These are phyloP conservation scores for Drosophila recens DNA, from an alignment of 2,888 invertebrate species.

Conservation along the genomic window DNA sequence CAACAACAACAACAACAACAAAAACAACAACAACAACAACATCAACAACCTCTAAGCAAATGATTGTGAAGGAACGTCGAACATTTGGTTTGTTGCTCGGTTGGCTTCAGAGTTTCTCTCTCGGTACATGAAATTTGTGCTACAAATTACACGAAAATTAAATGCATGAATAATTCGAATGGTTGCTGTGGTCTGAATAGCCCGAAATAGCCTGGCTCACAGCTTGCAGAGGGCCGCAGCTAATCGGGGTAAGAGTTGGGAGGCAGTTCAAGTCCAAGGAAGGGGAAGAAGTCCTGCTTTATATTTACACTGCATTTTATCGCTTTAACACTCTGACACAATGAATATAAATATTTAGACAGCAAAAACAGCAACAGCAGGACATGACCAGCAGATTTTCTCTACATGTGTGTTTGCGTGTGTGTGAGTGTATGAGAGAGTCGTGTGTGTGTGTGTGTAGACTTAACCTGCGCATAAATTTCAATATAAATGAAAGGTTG, in stretches of 20 bases:
- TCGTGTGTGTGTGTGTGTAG: slow-evolving; percentile 41
- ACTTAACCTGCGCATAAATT: slow-evolving; percentile 77
- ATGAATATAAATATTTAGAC: slow-evolving; percentile 82
- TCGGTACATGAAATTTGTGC: slow-evolving; percentile 72
- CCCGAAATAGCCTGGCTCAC: slow-evolving; percentile 46
- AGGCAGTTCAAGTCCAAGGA: not conserved
- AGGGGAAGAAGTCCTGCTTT: slow-evolving; percentile 55
- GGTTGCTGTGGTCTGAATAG: slow-evolving; percentile 77
- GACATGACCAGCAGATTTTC: slow-evolving; percentile 69
- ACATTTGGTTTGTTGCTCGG: slow-evolving; percentile 69
- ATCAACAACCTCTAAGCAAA: slow-evolving; percentile 41
- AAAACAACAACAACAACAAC: slow-evolving; percentile 27
- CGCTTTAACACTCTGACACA: slow-evolving; percentile 81
- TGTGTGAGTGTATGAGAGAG: slow-evolving; percentile 5
- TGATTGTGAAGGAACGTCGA: slow-evolving; percentile 69
- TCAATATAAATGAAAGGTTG: slow-evolving; percentile 75
- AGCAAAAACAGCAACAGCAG: slow-evolving; percentile 78
- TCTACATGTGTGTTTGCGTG: slow-evolving; percentile 6
- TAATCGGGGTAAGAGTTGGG: slow-evolving; percentile 57
- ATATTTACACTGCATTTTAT: slow-evolving; percentile 81
- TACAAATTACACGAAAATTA: slow-evolving; percentile 80
- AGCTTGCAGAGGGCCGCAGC: slow-evolving; percentile 34
- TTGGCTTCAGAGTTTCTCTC: slow-evolving; percentile 48
- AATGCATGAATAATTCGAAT: slow-evolving; percentile 80
- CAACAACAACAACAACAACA: slow-evolving; percentile 11